These are phyloP conservation scores for Meleagris gallopavo DNA, from an alignment of 2,113 vertebrate species.

Conservation along the genomic window DNA sequence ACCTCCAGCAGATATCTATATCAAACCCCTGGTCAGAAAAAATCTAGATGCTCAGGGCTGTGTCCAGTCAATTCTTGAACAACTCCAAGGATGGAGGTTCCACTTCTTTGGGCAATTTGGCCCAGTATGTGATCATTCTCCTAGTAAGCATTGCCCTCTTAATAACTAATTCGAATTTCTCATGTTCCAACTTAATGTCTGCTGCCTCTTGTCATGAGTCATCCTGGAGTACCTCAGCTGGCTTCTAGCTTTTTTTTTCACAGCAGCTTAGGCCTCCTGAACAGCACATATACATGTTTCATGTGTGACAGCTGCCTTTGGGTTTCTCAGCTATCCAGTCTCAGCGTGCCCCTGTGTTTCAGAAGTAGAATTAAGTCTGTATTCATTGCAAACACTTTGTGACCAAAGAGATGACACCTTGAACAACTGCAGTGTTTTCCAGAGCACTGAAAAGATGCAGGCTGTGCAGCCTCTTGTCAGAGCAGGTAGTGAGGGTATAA, in stretches of 20 bases:
- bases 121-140: neutral
- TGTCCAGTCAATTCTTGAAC: neutral
- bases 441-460: neutral
- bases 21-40: neutral
- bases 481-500: neutral
- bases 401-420: neutral
- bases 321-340: neutral
- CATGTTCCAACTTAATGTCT: accelerated
- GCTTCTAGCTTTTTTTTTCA: neutral
- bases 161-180: neutral
- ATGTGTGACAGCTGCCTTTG: neutral
- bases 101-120: neutral
- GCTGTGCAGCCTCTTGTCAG: neutral
- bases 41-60: neutral
- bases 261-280: neutral
- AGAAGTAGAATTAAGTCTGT: neutral
- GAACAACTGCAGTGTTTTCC: neutral
- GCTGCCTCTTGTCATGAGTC: neutral
- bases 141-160: neutral
- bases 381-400: neutral
- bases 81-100: neutral
- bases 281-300: neutral
- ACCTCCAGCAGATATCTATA: neutral
- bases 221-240: neutral
- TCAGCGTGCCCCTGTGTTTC: neutral